Evolutionary conservation across 2,113 vertebrate genomes (phyloP).

Genomic region (Zapornia atra): DNA sequence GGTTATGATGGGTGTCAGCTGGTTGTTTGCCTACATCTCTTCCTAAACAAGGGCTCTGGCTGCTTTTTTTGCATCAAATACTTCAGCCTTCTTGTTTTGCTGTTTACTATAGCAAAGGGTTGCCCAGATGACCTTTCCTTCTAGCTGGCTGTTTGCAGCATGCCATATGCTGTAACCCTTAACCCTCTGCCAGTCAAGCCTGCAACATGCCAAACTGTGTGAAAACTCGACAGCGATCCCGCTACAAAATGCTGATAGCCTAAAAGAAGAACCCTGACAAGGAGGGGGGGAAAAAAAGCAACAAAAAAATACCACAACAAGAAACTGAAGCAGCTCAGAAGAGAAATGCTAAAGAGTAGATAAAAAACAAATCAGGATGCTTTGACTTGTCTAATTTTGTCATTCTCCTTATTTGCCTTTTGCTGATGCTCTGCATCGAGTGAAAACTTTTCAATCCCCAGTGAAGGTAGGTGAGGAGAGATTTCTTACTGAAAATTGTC

Average conservation of each 20-base stretch:
- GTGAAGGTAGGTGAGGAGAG: neutral
- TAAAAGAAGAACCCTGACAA: neutral
- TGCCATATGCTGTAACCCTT: neutral
- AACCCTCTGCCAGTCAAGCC: constrained; percentile 6
- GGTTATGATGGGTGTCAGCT: neutral
- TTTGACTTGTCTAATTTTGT: constrained; percentile 34
- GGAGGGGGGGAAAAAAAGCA: neutral
- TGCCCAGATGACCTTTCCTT: neutral
- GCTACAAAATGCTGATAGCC: neutral
- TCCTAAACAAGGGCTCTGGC: neutral
- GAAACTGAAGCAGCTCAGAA: neutral
- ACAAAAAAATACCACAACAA: neutral
- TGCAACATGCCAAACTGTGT: neutral
- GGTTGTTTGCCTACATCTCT: neutral
- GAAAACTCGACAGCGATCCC: neutral
- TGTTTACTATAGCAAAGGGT: neutral
- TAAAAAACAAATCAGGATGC: neutral
- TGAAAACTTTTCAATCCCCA: neutral
- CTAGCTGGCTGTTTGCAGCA: neutral
- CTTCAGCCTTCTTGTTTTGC: neutral
- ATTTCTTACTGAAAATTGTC: neutral
- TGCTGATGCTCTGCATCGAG: neutral
- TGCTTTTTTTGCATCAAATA: neutral
- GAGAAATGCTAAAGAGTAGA: neutral
- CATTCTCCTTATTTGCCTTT: constrained; percentile 5